Evolutionary conservation across 2,888 invertebrate genomes (phyloP).

Genomic region (Diachrysia chrysitis): DNA sequence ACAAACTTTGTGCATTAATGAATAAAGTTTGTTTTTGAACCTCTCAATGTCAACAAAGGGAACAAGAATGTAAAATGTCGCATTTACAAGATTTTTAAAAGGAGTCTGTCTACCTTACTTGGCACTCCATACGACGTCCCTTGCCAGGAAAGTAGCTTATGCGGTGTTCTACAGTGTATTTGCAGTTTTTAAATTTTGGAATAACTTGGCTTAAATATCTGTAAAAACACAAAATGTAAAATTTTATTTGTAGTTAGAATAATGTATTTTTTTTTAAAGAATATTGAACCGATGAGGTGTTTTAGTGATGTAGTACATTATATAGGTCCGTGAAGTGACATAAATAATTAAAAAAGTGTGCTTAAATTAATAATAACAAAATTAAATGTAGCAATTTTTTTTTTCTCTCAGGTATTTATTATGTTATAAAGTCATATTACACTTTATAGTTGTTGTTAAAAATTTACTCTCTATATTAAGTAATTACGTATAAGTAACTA

Average conservation of each 20-base stretch:
- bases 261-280: no score
- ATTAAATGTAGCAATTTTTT: no score
- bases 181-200: slow-evolving; percentile 40
- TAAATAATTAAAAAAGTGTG: no score
- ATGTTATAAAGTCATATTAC: no score
- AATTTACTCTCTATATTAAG: no score
- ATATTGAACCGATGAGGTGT: no score
- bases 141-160: slow-evolving; percentile 47
- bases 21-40: slow-evolving; percentile 25
- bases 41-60: slow-evolving; percentile 26
- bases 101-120: slow-evolving; percentile 48
- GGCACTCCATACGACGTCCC: slow-evolving; percentile 38
- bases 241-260: not conserved
- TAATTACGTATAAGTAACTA: no score
- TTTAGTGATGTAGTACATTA: no score
- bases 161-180: slow-evolving; percentile 44
- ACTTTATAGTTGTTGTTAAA: no score
- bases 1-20: slow-evolving; percentile 29
- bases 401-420: no score
- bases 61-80: slow-evolving; percentile 41
- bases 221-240: slow-evolving; percentile 11
- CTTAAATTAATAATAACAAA: no score
- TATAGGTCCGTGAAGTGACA: no score
- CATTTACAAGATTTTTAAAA: slow-evolving; percentile 49
- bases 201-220: slow-evolving; percentile 25